These are phyloP conservation scores for Zoroaster sp. DNA, from an alignment of 53 echinoderm and acorn worm species.

Conservation along the genomic window DNA sequence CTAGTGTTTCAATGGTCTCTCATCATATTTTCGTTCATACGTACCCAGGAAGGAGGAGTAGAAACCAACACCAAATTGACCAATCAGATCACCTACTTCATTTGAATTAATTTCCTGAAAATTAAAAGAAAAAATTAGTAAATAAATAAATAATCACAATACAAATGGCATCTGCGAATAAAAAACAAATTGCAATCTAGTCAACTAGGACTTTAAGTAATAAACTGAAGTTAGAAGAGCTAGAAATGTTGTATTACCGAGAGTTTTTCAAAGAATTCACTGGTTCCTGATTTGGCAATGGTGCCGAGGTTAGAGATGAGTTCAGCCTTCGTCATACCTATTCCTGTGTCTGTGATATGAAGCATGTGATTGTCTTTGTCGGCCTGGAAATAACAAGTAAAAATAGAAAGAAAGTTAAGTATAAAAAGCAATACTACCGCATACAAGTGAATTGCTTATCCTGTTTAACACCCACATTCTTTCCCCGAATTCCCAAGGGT, in stretches of 20 bases:
- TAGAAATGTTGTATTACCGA: conserved; percentile 39
- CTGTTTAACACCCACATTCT: too few relatives aligned
- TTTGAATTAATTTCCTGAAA: conserved; percentile 67
- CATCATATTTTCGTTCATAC: too few relatives aligned
- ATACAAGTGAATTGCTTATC: too few relatives aligned
- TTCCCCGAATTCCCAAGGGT: too few relatives aligned
- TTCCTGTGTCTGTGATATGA: conserved; percentile 93
- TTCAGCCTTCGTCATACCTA: conserved; percentile 94
- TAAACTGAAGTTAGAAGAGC: neutral
- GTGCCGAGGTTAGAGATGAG: conserved; percentile 94
- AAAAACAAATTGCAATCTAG: neutral
- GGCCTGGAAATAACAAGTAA: conserved; percentile 61
- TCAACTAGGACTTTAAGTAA: neutral
- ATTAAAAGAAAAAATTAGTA: neutral
- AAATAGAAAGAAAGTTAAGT: too few relatives aligned
- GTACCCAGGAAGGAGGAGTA: conserved; percentile 93
- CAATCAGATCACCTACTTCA: conserved; percentile 97
- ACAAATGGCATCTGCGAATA: neutral
- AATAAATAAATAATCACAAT: neutral
- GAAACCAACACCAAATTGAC: conserved; percentile 99
- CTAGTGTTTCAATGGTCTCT: too few relatives aligned
- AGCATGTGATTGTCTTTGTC: conserved; percentile 99
- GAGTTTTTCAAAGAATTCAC: conserved; percentile 98
- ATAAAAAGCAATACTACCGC: too few relatives aligned
- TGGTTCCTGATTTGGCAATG: conserved; percentile 98